Base-by-base conservation (phyloP, 2,888 invertebrate species). In the Drosophila bunnanda region DNA sequence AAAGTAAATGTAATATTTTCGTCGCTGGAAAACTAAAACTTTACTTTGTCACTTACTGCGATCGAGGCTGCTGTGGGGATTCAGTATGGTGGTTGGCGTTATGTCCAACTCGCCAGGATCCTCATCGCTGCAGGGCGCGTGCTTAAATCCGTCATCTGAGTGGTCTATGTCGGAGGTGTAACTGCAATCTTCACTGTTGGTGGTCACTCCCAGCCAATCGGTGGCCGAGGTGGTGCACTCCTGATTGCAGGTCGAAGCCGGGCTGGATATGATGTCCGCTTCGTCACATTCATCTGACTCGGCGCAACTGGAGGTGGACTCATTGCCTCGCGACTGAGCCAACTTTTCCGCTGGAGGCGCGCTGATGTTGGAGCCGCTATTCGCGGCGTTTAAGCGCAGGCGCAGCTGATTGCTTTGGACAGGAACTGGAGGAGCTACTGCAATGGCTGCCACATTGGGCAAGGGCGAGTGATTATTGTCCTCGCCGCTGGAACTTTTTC, bases 121-220 rank as follows among this genome's bases (percentile, higher is more conserved):
- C 2, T 93, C 94, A 43, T 85, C 85, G 55, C 82, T 85, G 4
- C 93, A 93, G 48, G 93, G 92, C 56, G 89, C 83, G 46, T 93
- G 93, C 76, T 93, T 93, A 60, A 94, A 94, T 0, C 93, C 94
- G 79, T 94, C 93, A 81, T 95, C 94, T 0, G 94, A 95, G 46
- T 94, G 94, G 76, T 96, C 95, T 6, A 95, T 93, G 77, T 96
- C 97, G 0, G 97, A 96, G 80, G 96, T 96, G 88, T 96, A 97
- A 90, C 96, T 96, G 91, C 96, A 85, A 52, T 85, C 85, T 92
- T 93, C 93, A 94, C 97, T 97, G 92, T 97, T 97, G 83, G 97
- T 97, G 48, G 97, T 97, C 75, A 97, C 95, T 69, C 97, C 97
- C 93, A 96, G 95, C 96, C 97, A 97, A 92, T 97, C 97, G 48